phyloP scores from a whole-genome alignment of 1,140 invertebrate genomes.

The Drosophila simulans region DNA sequence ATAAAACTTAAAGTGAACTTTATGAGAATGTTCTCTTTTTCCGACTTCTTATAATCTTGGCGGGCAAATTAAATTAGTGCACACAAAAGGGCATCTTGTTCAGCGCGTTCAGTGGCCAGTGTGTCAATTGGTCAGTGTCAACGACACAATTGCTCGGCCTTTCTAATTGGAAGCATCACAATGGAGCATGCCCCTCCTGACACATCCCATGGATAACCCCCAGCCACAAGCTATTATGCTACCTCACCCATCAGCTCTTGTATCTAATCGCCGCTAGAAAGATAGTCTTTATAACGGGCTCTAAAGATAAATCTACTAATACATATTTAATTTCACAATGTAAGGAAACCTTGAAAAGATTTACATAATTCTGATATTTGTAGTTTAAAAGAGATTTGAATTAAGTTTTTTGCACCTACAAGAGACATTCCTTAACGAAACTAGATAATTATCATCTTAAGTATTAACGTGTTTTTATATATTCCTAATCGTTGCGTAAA shows the following conservation, averaged over 20 bases:
- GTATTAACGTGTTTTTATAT: not conserved
- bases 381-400: not conserved
- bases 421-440: not conserved
- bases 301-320: slow-evolving; percentile 9
- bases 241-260: slow-evolving; percentile 33
- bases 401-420: slow-evolving; percentile 6
- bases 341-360: slow-evolving; percentile 23
- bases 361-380: slow-evolving; percentile 8
- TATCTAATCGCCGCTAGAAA: slow-evolving; percentile 63
- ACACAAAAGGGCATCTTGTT: slow-evolving; percentile 52
- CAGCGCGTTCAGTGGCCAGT: slow-evolving; percentile 39
- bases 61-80: slow-evolving; percentile 30
- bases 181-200: slow-evolving; percentile 28
- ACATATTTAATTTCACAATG: slow-evolving; percentile 67
- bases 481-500: not conserved
- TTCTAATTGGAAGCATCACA: slow-evolving; percentile 62
- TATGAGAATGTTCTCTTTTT: not conserved
- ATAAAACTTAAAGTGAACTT: not conserved
- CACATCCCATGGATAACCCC: not conserved
- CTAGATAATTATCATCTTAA: too few relatives aligned
- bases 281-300: slow-evolving; percentile 56
- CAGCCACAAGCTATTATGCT: slow-evolving; percentile 43
- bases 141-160: slow-evolving; percentile 51
- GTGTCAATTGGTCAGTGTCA: slow-evolving; percentile 81
- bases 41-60: slow-evolving; percentile 18